phyloP scores from a whole-genome alignment of 2,113 vertebrate species.

The Oreotrochilus melanogaster region DNA sequence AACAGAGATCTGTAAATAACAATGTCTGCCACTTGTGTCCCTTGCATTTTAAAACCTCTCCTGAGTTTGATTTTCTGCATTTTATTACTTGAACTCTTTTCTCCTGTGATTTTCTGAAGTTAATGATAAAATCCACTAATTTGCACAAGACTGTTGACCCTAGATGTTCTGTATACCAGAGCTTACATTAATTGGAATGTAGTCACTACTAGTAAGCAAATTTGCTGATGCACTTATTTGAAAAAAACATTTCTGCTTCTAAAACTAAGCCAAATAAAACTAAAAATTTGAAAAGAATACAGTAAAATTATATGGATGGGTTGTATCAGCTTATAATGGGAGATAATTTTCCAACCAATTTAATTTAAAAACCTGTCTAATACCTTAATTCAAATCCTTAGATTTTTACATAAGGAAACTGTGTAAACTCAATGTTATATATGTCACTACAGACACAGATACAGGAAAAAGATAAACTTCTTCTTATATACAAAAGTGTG shows the following conservation, averaged over 20 bases:
- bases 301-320: not conserved
- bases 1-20: not conserved
- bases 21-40: not conserved
- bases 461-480: not conserved
- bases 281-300: not conserved
- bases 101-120: constrained; percentile 1
- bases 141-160: not conserved
- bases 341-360: not conserved
- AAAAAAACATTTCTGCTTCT: not conserved
- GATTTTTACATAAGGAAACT: not conserved
- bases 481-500: not conserved
- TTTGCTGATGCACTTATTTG: not conserved
- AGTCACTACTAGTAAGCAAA: not conserved
- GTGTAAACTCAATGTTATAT: not conserved
- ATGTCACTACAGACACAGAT: not conserved
- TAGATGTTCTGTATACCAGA: not conserved
- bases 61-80: not conserved
- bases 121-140: not conserved
- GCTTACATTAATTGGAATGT: not conserved
- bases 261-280: not conserved
- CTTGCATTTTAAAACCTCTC: not conserved
- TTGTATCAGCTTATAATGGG: not conserved
- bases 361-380: not conserved
- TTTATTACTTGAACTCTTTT: not conserved
- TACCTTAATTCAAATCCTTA: not conserved